These are phyloP conservation scores for Macrosoma leucophasiata DNA, from an alignment of 2,888 invertebrate species.

Conservation along the genomic window DNA sequence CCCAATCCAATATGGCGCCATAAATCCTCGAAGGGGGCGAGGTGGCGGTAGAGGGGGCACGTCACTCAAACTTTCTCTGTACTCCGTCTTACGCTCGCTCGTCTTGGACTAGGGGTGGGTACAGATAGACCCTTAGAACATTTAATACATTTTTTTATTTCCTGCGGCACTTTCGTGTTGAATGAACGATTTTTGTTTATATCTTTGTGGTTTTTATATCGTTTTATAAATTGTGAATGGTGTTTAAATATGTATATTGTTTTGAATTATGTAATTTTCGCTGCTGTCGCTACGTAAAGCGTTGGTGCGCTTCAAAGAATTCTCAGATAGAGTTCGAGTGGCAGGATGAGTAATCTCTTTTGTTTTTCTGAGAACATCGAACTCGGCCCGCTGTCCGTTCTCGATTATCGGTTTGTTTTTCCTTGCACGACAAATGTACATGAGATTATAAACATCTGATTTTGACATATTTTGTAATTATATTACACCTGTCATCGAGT, in stretches of 20 bases:
- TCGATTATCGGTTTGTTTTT: constrained; percentile 61
- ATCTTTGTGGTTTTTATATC: no score
- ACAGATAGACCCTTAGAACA: constrained; percentile 48
- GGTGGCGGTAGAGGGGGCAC: constrained; percentile 60
- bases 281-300: constrained; percentile 54
- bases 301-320: constrained; percentile 60
- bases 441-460: no score
- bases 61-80: constrained; percentile 76
- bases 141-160: constrained; percentile 9
- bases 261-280: constrained; percentile 10
- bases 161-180: no score
- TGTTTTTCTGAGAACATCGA: constrained; percentile 66
- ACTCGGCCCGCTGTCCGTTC: constrained; percentile 34
- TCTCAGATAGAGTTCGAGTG: constrained; percentile 69
- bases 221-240: no score
- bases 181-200: no score
- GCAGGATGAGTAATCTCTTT: constrained; percentile 73
- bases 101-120: constrained; percentile 58
- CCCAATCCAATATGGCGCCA: constrained; percentile 76
- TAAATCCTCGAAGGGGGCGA: constrained; percentile 66
- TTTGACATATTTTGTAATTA: no score
- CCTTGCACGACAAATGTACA: constrained; percentile 27
- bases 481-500: no score
- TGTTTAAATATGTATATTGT: constrained; percentile 12
- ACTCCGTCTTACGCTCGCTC: constrained; percentile 70